A percentile compares a stretch with the other conserved stretches of the same genome.
Conservation (phyloP, 2,888 invertebrate genomes). For the Drosophila rubida region DNA sequence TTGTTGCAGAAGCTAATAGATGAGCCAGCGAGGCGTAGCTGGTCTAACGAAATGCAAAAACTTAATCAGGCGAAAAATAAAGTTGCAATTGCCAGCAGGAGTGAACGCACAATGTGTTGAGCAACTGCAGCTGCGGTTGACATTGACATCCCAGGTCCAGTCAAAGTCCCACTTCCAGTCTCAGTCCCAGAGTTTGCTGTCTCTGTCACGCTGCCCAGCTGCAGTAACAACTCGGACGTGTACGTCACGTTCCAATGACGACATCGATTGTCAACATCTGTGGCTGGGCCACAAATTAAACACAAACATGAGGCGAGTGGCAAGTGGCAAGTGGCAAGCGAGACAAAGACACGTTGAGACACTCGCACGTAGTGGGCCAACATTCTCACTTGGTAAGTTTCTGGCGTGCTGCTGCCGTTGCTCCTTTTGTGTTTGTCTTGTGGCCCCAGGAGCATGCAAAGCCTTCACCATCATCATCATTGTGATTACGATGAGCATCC, state of each 20-base stretch:
- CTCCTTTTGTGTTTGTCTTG: constrained; percentile 52
- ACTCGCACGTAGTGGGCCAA: constrained; percentile 15
- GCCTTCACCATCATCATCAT: constrained; percentile 14
- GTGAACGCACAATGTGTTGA: constrained; percentile 6
- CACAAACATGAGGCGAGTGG: constrained; percentile 56
- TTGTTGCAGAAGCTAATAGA: constrained; percentile 27
- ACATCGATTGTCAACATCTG: constrained; percentile 69
- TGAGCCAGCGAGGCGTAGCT: constrained; percentile 33
- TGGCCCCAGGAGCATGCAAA: constrained; percentile 43
- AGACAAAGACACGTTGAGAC: constrained; percentile 17
- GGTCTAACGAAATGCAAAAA: constrained; percentile 59
- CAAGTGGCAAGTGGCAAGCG: neutral
- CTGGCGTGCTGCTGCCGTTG: constrained; percentile 1
- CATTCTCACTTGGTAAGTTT: constrained; percentile 10
- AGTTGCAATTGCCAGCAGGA: constrained; percentile 27
- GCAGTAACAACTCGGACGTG: constrained; percentile 26
- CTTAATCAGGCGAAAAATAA: constrained; percentile 65
- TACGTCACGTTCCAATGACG: constrained; percentile 45
- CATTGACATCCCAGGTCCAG: constrained; percentile 20
- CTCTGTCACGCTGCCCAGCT: neutral
- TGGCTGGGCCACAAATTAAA: constrained; percentile 69
- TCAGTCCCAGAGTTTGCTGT: neutral
- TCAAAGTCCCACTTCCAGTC: neutral
- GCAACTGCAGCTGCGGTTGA: constrained; percentile 26
- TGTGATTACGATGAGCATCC: neutral